A percentile compares a stretch with the other conserved stretches of the same genome.
phyloP scores from a whole-genome alignment of 2,113 vertebrate genomes.

The Lophotis ruficrista region DNA sequence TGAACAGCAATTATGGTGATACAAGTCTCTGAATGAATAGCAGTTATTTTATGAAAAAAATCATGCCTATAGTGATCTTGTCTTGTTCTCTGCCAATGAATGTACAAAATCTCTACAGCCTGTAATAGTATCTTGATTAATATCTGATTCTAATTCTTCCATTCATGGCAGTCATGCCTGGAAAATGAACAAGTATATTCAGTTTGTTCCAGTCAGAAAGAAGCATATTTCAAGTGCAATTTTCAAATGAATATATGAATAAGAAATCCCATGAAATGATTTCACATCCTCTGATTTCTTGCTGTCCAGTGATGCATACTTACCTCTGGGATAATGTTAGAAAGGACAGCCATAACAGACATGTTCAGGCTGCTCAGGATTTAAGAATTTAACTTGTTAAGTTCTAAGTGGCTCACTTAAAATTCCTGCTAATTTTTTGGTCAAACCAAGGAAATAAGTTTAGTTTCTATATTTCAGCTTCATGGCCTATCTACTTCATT shows the following conservation, averaged over 20 bases:
- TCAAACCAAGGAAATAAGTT: not conserved
- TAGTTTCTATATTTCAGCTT: not conserved
- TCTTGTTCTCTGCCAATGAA: not conserved
- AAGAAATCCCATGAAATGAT: not conserved
- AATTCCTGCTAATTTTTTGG: not conserved
- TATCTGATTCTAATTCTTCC: not conserved
- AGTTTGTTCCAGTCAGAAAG: not conserved
- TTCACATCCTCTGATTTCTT: not conserved
- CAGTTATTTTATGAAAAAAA: not conserved
- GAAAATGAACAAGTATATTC: not conserved
- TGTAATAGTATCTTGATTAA: not conserved
- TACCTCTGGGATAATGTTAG: not conserved
- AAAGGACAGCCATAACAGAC: not conserved
- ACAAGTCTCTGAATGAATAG: not conserved
- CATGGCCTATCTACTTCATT: not conserved
- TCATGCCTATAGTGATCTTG: not conserved
- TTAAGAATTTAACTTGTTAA: not conserved
- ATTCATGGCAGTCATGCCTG: not conserved
- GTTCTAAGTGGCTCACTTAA: not conserved
- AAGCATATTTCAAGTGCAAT: not conserved
- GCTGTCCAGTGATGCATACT: not conserved
- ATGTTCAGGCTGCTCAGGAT: not conserved
- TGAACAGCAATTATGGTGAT: not conserved
- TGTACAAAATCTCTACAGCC: not conserved
- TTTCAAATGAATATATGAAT: not conserved